phyloP scores from a whole-genome alignment of 2,888 invertebrate species.

The Stenotaenia linearis region DNA sequence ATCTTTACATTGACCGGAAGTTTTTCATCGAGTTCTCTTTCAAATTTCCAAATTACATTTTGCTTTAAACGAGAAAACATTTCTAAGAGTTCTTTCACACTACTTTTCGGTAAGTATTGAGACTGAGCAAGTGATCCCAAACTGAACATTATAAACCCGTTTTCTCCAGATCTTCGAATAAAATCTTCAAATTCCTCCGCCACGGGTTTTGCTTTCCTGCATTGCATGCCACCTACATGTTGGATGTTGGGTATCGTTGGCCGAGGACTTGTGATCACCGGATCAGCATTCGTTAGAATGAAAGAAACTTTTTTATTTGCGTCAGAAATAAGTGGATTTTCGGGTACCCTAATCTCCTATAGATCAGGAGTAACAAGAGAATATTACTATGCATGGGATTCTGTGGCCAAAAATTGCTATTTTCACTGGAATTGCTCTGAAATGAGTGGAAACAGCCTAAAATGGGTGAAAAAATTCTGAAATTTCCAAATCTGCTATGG shows the following conservation, averaged over 20 bases:
- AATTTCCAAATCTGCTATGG: too few relatives aligned
- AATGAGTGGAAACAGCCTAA: too few relatives aligned
- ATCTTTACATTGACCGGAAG: neutral
- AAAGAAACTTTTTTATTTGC: neutral
- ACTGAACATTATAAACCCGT: constrained; percentile 9
- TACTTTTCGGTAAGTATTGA: neutral
- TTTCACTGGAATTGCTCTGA: too few relatives aligned
- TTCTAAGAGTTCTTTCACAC: neutral
- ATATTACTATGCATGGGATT: too few relatives aligned
- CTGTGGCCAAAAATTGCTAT: too few relatives aligned
- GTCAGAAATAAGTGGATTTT: neutral
- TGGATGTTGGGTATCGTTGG: neutral
- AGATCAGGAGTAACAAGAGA: too few relatives aligned
- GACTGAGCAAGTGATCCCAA: neutral
- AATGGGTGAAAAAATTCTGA: too few relatives aligned
- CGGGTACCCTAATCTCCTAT: too few relatives aligned
- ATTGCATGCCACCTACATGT: neutral
- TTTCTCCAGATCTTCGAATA: neutral
- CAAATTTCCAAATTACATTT: neutral
- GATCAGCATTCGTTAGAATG: neutral
- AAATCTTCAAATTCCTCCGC: constrained; percentile 19
- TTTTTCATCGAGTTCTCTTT: neutral
- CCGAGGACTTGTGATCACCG: neutral
- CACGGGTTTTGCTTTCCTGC: neutral
- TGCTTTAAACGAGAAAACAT: neutral